Evolutionary conservation across 2,113 vertebrate species (phyloP), one percentile per base, ranked within the genome.

Genomic region (Megalops atlanticus): DNA sequence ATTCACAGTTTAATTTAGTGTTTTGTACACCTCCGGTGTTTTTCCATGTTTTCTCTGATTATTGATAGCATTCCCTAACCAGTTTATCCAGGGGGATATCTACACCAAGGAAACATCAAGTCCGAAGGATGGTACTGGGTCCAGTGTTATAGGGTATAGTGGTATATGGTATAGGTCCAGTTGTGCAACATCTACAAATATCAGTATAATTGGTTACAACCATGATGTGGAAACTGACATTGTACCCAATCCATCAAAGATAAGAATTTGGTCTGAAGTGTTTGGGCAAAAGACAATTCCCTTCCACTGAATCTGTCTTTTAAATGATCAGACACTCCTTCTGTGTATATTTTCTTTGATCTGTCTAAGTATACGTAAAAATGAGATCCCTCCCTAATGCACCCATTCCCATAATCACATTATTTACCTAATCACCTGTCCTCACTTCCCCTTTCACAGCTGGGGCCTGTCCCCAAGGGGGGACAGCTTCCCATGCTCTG

Each of bases 381-480:
- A 64, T 27, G 24, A 31, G 58, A 64, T 10, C 24, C 6, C 58
- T 45, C 24, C 47, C 41, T 45, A 27, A 45, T 27, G 38, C 27
- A 6, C 40, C 4, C 74, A 47, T 18, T 85, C 49, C n/a, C 45
- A 8, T 49, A 33, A 76, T 70, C 33, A 40, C 79, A 74, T 76
- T 70, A 58, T 49, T 78, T 80, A 49, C 52, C 38, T 10, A 76
- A 80, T 86, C 64, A 81, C 79, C 69, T 76, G 72, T 58, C 45
- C 58, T 47, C 33, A n/a, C 76, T 90, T 88, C 85, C 85, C 84
- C 69, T 71, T 84, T 14, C 78, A 76, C 80, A 64, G 11, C 24
- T 58, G 15, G 33, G 16, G 74, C 2, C 3, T 14, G 10, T 72
- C 41, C 49, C 52, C 21, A 35, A 45, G 68, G 82, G n/a, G 71